Conservation (phyloP, 2,888 invertebrate species). For the Athalia rosae region DNA sequence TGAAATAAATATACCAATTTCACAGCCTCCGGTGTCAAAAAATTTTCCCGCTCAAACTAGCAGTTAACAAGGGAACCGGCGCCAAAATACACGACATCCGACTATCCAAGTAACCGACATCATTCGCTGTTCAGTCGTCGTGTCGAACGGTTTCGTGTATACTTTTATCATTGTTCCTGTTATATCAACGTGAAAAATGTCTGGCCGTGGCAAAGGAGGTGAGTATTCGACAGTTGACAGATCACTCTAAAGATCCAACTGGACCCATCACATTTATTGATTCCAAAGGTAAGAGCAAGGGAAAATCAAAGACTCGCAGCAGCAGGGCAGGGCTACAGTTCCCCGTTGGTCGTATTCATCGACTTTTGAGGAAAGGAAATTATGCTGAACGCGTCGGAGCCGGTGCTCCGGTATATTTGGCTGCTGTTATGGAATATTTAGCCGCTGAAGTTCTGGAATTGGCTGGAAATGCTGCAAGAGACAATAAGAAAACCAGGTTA, state of each 20-base stretch:
- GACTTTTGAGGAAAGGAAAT: constrained; percentile 78
- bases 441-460: constrained; percentile 82
- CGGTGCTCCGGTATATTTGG: constrained; percentile 76
- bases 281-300: constrained; percentile 62
- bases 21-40: constrained; percentile 31
- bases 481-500: constrained; percentile 80
- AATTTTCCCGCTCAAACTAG: constrained; percentile 64
- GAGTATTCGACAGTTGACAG: constrained; percentile 48
- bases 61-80: constrained; percentile 55
- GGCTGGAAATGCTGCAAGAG: constrained; percentile 78
- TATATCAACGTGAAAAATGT: constrained; percentile 53
- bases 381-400: constrained; percentile 77
- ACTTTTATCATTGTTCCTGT: constrained; percentile 14
- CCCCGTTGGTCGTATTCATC: constrained; percentile 77
- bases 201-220: constrained; percentile 67
- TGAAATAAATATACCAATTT: not conserved
- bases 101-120: not conserved
- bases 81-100: constrained; percentile 62
- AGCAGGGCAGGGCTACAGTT: constrained; percentile 76
- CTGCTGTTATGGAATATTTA: constrained; percentile 79
- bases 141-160: constrained; percentile 37
- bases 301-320: constrained; percentile 72
- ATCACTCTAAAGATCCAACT: not conserved
- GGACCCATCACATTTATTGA: constrained; percentile 31
- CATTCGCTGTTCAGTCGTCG: constrained; percentile 54